Evolutionary conservation across 2,797 vertebrate genomes (phyloP), one percentile per base, ranked within the genome.

Genomic region (Cossypha polioptera): DNA sequence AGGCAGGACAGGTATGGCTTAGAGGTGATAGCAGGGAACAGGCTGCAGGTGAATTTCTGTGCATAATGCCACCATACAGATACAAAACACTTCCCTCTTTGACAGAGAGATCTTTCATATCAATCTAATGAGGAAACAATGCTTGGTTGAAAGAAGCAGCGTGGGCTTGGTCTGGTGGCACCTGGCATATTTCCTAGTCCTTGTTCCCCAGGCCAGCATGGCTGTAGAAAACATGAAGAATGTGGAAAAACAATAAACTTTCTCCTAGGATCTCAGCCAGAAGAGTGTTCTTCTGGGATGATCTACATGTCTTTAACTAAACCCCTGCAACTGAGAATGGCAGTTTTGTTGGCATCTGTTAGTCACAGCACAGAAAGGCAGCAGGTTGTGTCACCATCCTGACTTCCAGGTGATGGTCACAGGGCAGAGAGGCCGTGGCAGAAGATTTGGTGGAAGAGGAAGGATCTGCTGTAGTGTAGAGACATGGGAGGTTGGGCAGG

Each of bases 381-480:
- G 13, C 40, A 59, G 33, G 8, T 22, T 57, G 17, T 86, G 65
- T 55, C 33, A 40, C 38, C 2, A 2, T 78, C 16, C 74, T 75
- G 33, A 55, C 51, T 85, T 58, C 13, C 10, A 43, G n/a, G 11
- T 1, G 0, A 29, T 38, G n/a, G 31, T 62, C 9, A 16, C 22
- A 43, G 28, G 22, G 21, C 7, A 19, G 38, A 4, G 43, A 87
- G 35, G 55, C n/a, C 0, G 0, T 5, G 8, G 26, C 31, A 78
- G 40, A 78, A 35, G 13, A 78, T 31, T 7, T 65, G 29, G 13
- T 85, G 36, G 22, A 88, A 69, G 28, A 55, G 22, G 40, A 53
- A 83, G 29, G 42, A 33, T 90, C 21, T 73, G 9, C 51, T 12
- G 2, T 40, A 55, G 11, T 51, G 11, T 84, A 48, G 45, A 79